phyloP scores from a whole-genome alignment of 2,113 vertebrate species.

The Octodon degus region DNA sequence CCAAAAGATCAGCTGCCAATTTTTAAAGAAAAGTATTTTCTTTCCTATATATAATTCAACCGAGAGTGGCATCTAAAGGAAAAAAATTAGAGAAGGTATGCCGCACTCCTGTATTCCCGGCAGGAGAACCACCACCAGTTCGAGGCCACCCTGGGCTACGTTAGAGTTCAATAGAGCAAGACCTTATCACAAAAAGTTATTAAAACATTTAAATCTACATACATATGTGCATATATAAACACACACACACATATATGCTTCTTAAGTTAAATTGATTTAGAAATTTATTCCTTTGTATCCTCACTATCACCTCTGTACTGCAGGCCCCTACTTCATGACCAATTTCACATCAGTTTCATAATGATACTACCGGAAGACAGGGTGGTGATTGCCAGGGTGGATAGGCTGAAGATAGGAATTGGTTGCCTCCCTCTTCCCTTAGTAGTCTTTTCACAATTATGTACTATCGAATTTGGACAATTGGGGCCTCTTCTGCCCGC shows the following conservation, averaged over 20 bases:
- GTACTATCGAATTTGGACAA: neutral
- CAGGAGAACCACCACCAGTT: neutral
- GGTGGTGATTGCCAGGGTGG: neutral
- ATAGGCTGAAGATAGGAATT: neutral
- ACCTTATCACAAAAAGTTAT: neutral
- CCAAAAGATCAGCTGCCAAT: slow-evolving; percentile 31
- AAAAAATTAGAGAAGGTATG: neutral
- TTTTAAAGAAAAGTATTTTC: neutral
- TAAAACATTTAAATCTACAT: neutral
- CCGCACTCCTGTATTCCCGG: neutral
- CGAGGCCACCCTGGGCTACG: neutral
- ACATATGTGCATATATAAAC: too few species aligned
- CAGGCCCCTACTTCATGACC: neutral
- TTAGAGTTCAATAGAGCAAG: neutral
- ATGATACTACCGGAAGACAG: neutral
- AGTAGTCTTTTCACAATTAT: neutral
- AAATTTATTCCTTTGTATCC: neutral
- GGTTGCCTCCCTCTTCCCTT: neutral
- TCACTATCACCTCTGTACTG: neutral
- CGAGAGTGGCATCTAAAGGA: neutral
- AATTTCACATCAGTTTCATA: neutral
- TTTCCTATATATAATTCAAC: slow-evolving; percentile 46
- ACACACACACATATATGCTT: neutral
- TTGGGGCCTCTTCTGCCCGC: neutral
- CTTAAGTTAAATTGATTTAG: neutral